Percentiles rank a stretch among this genome's conserved stretches.
These are phyloP conservation scores for Anhinga anhinga DNA, from an alignment of 2,113 vertebrate species.

Conservation along the genomic window DNA sequence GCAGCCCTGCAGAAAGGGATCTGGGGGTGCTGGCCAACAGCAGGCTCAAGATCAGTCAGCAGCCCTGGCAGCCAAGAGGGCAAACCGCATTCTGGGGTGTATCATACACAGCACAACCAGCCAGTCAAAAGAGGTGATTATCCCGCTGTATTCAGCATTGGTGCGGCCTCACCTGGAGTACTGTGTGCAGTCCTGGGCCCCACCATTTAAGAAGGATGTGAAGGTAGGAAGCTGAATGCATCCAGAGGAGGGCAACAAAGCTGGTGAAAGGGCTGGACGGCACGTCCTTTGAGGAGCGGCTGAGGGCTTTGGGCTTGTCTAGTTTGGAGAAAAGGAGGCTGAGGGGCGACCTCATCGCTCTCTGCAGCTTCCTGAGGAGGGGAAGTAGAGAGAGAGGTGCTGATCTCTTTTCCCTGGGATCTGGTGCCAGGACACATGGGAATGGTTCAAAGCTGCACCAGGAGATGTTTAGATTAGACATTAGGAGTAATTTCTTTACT, in stretches of 20 bases:
- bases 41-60: background rate
- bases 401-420: background rate
- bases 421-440: fast-evolving
- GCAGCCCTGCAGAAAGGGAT: background rate
- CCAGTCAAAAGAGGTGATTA: no score
- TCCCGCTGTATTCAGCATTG: fast-evolving
- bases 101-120: background rate
- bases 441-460: background rate
- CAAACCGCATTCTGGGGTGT: background rate
- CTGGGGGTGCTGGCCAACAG: background rate
- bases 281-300: background rate
- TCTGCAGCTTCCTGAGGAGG: background rate
- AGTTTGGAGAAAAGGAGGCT: background rate
- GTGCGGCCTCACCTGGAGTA: no score
- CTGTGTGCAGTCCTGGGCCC: background rate
- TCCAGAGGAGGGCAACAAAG: background rate
- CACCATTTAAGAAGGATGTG: background rate
- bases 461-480: background rate
- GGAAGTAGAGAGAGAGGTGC: background rate
- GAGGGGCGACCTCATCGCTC: background rate
- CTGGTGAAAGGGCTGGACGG: background rate
- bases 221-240: background rate
- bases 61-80: background rate
- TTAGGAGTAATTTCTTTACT: background rate
- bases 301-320: background rate